Evolutionary conservation across 2,113 vertebrate genomes (phyloP), one percentile per base, ranked within the genome.

Genomic region (Lontra canadensis): DNA sequence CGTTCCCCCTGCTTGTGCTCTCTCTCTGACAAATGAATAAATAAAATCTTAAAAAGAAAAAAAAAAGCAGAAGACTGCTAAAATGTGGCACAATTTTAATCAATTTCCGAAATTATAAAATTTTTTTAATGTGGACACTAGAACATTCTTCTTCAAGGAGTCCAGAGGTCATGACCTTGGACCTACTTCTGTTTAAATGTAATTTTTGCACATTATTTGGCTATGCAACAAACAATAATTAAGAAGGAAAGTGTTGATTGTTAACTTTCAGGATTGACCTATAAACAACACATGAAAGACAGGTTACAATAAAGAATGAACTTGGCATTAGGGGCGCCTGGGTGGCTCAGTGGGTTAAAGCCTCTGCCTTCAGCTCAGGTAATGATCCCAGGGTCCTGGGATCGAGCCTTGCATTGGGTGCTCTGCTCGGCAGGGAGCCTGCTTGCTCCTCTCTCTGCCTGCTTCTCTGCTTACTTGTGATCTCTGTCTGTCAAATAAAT

Each of bases 71-170:
- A 86, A 82, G 23, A 17, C 59, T 34, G 4, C 36, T 57, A 78
- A 94, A 94, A 89, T 69, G 14, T 69, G 42, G 29, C 29, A 89
- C 52, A 21, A 81, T 55, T 83, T 71, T 76, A 92, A 86, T 6
- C 21, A 86, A 85, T 47, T 97, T 94, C 52, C 74, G 34, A 92
- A 96, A 89, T 85, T 57, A 88, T 85, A 80, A 21, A 81, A 31
- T 76, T 26, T 34, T 92, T 34, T 96, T 80, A 67, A 31, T 74
- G 73, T 95, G 49, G 14, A 76, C n/a, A 42, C 61, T 47, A 95
- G 39, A n/a, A 85, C 65, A 63, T 90, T 78, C 42, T 92, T 55
- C 36, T 69, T 85, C 20, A 79, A 55, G 13, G 25, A 82, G 14
- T 12, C 65, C 69, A 47, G 31, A 82, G 7, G 10, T 80, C 29